Evolutionary conservation across 92 coral and sea anemone genomes (phyloP).

Genomic region (Isaurus tuberculatus): DNA sequence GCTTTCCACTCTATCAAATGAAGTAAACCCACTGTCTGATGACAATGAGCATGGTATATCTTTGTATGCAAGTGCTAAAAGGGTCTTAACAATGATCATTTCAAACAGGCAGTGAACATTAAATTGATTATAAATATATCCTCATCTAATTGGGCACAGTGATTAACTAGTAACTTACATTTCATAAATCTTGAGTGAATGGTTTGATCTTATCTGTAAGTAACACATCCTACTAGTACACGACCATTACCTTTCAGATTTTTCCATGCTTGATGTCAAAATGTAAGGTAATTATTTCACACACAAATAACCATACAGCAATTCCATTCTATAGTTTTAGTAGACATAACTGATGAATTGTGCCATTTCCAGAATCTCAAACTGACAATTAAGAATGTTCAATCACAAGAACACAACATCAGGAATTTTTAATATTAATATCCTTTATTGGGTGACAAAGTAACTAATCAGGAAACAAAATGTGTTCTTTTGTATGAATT

Average conservation of each 20-base stretch:
- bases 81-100: not conserved
- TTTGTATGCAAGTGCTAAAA: not conserved
- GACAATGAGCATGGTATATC: conserved; percentile 63
- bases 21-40: conserved; percentile 59
- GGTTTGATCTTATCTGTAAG: conserved; percentile 9
- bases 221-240: not conserved
- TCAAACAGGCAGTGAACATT: not conserved
- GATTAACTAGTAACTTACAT: conserved; percentile 6
- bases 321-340: not conserved
- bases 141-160: conserved; percentile 3
- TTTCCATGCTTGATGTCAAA: conserved; percentile 16
- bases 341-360: conserved; percentile 12
- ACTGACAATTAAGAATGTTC: conserved; percentile 6
- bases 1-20: conserved; percentile 41
- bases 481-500: conserved; percentile 15
- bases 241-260: conserved; percentile 7
- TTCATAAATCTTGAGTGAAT: conserved; percentile 13
- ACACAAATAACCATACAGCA: not conserved
- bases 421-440: not conserved
- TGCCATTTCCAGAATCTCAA: conserved; percentile 19
- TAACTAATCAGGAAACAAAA: conserved; percentile 13
- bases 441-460: conserved; percentile 11
- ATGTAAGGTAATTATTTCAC: conserved; percentile 5
- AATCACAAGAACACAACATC: conserved; percentile 16
- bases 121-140: not conserved